Conservation (phyloP, 64 coral and sea anemone genomes). For the Pocillopora verrucosa region DNA sequence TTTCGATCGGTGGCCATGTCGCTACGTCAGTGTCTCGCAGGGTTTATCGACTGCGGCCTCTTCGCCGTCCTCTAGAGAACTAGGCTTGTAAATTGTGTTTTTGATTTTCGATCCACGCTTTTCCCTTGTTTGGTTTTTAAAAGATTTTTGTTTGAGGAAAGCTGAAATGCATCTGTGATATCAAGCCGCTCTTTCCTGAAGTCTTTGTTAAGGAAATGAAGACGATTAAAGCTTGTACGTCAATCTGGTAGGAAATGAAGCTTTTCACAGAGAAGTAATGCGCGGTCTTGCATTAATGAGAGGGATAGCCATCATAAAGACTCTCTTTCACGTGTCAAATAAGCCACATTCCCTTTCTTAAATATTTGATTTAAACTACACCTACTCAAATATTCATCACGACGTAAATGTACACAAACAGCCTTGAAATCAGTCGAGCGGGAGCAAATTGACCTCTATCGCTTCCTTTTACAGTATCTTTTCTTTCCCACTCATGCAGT, state of each 20-base stretch:
- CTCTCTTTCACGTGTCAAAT: not conserved
- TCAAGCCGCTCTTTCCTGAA: not conserved
- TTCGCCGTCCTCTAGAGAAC: not conserved
- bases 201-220: constrained; percentile 31
- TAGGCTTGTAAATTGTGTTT: no score
- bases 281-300: not conserved
- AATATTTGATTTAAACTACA: not conserved
- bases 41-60: not conserved
- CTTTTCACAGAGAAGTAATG: not conserved
- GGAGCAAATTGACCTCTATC: not conserved
- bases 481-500: not conserved
- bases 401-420: not conserved
- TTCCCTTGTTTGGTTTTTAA: not conserved
- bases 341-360: not conserved
- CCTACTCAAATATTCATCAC: constrained; percentile 5
- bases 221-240: not conserved
- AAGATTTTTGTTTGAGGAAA: not conserved
- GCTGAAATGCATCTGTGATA: constrained; percentile 10
- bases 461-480: not conserved
- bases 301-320: not conserved
- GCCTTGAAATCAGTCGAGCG: not conserved
- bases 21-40: not conserved
- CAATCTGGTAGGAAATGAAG: not conserved
- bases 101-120: not conserved
- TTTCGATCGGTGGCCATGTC: not conserved